phyloP scores from a whole-genome alignment of 1,140 invertebrate genomes.

The Euglossa dilemma region DNA sequence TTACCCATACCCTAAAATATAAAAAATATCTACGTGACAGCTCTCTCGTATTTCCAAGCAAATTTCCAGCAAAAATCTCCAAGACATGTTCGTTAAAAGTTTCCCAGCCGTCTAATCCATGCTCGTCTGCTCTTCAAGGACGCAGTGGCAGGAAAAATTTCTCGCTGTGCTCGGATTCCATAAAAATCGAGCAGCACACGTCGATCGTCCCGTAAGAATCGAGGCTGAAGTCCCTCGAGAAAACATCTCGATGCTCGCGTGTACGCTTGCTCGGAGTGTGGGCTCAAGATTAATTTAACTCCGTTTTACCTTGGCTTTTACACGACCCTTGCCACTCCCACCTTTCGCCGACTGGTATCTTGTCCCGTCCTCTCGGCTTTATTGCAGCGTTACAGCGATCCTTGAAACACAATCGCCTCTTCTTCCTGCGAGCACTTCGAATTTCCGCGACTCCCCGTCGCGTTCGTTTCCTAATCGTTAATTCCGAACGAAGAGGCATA shows the following conservation, averaged over 20 bases:
- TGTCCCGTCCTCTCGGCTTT: constrained; percentile 22
- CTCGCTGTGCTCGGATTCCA: too few relatives aligned
- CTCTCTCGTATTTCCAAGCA: too few relatives aligned
- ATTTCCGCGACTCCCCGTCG: constrained; percentile 31
- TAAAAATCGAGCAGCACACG: not conserved
- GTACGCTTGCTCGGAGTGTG: not conserved
- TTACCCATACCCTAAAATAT: too few relatives aligned
- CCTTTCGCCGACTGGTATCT: constrained; percentile 41
- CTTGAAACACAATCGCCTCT: constrained; percentile 40
- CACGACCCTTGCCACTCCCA: constrained; percentile 54
- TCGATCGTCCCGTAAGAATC: not conserved
- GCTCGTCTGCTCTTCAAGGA: too few relatives aligned
- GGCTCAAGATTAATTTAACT: constrained; percentile 53
- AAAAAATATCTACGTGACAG: too few relatives aligned
- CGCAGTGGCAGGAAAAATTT: too few relatives aligned
- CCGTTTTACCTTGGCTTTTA: constrained; percentile 53
- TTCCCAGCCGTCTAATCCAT: too few relatives aligned
- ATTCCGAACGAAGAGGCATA: not conserved
- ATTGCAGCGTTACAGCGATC: constrained; percentile 39
- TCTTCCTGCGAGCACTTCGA: constrained; percentile 4
- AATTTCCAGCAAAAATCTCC: too few relatives aligned
- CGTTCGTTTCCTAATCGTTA: constrained; percentile 40
- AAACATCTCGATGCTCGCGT: not conserved
- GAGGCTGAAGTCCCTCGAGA: too few relatives aligned
- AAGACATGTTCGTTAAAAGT: too few relatives aligned